Base-by-base conservation (phyloP, 1,140 invertebrate species). In the Drosophila novamexicana region DNA sequence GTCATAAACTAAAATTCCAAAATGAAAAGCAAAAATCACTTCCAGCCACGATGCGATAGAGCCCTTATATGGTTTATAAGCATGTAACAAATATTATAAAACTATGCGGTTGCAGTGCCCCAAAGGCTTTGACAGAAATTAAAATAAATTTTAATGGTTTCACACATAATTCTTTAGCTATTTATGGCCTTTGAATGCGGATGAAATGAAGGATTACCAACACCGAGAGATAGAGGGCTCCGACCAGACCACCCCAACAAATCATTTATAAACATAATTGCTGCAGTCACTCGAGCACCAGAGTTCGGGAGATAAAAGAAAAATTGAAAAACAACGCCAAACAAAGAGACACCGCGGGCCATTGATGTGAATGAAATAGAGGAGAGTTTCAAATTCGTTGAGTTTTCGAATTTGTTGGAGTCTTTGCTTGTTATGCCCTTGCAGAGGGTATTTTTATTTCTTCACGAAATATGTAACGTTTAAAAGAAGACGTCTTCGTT, bases 221-320 rank as follows among this genome's bases (percentile, higher is more conserved):
- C 14, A 36, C 8, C 3, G 14, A 54, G 42, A 54, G 39, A 50
- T 32, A 44, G 12, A 18, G 16, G 18, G 18, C 7, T 22, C 44
- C 22, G 34, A 42, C 40, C 79, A 79, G 83, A 89, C 83, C 83
- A 88, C 79, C 80, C 80, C 57, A 88, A 89, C 81, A 84, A 84
- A 85, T 84, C 77, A 84, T 84, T 84, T 84, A 81, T 84, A 84
- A 77, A 83, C 83, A 82, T 88, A 82, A 89, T 88, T 83, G 75
- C 54, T 66, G 18, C 42, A 77, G 54, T 70, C 82, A 70, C 75
- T 86, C 76, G 76, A 79, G 40, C 40, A 34, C 29, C 49, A 34
- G 22, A 10, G 10, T 22, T 49, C 29, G 5, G 34, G 9, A 12
- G 68, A 83, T 36, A 70, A 59, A 39, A 50, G 44, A 62, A 63